Evolutionary conservation across 2,888 invertebrate species (phyloP).

Genomic region (Philereme transversata): DNA sequence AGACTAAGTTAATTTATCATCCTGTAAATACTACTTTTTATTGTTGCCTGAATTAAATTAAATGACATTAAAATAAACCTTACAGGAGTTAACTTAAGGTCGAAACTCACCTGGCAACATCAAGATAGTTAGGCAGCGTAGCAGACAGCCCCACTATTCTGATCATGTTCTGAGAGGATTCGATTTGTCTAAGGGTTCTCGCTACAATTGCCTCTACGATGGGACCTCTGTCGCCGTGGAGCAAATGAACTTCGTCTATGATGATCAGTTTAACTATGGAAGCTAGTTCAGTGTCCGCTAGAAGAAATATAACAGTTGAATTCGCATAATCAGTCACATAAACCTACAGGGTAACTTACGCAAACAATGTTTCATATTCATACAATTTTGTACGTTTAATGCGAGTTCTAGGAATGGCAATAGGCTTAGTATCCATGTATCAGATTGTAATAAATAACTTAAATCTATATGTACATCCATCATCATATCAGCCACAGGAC

Average conservation of each 20-base stretch:
- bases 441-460: too few species aligned
- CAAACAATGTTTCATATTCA: too few species aligned
- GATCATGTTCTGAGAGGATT: constrained; percentile 96
- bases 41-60: too few species aligned
- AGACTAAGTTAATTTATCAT: too few species aligned
- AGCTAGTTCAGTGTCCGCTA: constrained; percentile 94
- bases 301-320: constrained; percentile 11
- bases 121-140: constrained; percentile 98
- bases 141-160: constrained; percentile 98
- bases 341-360: too few species aligned
- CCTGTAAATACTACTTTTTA: too few species aligned
- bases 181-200: constrained; percentile 95
- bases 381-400: too few species aligned
- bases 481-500: too few species aligned
- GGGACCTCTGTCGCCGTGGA: constrained; percentile 98
- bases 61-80: neutral
- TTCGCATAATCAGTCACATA: too few species aligned
- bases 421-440: too few species aligned
- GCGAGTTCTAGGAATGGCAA: too few species aligned
- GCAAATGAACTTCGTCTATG: constrained; percentile 97
- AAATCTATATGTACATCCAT: too few species aligned
- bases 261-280: constrained; percentile 96
- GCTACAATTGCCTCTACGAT: constrained; percentile 99
- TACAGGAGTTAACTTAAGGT: neutral
- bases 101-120: constrained; percentile 87